phyloP scores from a whole-genome alignment of 2,888 invertebrate genomes.

The Boloria euphrosyne region DNA sequence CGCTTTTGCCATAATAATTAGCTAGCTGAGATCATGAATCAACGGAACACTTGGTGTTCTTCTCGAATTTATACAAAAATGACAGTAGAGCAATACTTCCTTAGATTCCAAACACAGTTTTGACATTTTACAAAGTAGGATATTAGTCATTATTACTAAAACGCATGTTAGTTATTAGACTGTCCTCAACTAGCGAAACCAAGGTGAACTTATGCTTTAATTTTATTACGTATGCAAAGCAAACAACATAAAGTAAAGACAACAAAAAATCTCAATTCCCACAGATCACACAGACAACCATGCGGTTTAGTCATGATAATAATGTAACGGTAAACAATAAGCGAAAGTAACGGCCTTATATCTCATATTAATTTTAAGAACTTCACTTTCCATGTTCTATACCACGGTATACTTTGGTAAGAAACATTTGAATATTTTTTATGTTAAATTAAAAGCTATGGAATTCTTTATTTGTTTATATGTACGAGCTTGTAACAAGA shows the following conservation, averaged over 20 bases:
- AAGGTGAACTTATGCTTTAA: slow-evolving; percentile 11
- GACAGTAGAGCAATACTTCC: neutral
- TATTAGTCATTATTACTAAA: too few relatives aligned
- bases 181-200: neutral
- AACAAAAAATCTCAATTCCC: slow-evolving; percentile 29
- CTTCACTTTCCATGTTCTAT: slow-evolving; percentile 8
- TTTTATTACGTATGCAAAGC: slow-evolving; percentile 10
- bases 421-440: neutral
- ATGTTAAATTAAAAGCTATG: too few relatives aligned
- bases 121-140: too few relatives aligned
- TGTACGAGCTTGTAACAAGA: too few relatives aligned
- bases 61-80: neutral
- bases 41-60: neutral
- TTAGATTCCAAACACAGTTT: neutral
- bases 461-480: too few relatives aligned
- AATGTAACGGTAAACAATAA: slow-evolving; percentile 31
- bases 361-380: slow-evolving; percentile 18
- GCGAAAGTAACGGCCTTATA: slow-evolving; percentile 31
- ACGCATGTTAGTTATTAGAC: too few relatives aligned
- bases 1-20: slow-evolving; percentile 34
- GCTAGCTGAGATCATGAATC: slow-evolving; percentile 4
- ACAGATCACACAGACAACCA: slow-evolving; percentile 33
- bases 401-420: slow-evolving; percentile 3
- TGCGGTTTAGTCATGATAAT: slow-evolving; percentile 30
- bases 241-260: slow-evolving; percentile 15